These are phyloP conservation scores for Cecidostiba fungosa DNA, from an alignment of 2,888 invertebrate species.

Conservation along the genomic window DNA sequence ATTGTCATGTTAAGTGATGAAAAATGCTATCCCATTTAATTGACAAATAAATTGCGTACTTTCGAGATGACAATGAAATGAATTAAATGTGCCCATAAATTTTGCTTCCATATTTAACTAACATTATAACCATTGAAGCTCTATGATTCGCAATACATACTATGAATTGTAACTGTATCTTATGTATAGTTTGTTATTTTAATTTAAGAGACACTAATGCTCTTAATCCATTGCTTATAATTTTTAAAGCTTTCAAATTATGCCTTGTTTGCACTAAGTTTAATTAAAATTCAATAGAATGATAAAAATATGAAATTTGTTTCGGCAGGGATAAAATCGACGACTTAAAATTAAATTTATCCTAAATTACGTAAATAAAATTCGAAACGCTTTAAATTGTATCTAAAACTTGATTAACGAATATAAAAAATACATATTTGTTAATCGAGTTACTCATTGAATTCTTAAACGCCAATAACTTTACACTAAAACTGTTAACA, in stretches of 20 bases:
- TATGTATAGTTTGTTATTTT: slow-evolving; percentile 6
- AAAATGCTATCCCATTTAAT: neutral
- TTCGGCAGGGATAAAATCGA: slow-evolving; percentile 5
- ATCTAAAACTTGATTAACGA: neutral
- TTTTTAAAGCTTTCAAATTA: neutral
- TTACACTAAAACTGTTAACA: slow-evolving; percentile 8
- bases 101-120: slow-evolving; percentile 8
- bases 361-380: slow-evolving; percentile 16
- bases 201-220: slow-evolving; percentile 9
- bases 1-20: neutral
- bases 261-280: neutral
- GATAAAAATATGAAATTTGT: neutral
- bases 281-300: neutral
- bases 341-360: neutral
- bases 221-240: slow-evolving; percentile 20
- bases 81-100: neutral
- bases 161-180: slow-evolving; percentile 23
- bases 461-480: slow-evolving; percentile 4
- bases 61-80: slow-evolving; percentile 30
- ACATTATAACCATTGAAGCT: slow-evolving; percentile 30
- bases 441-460: neutral
- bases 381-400: slow-evolving; percentile 12
- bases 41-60: neutral
- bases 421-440: neutral
- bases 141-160: slow-evolving; percentile 42